Evolutionary conservation across 2,113 vertebrate species (phyloP), one percentile per base, ranked within the genome.

Genomic region (Paradoxurus hermaphroditus): DNA sequence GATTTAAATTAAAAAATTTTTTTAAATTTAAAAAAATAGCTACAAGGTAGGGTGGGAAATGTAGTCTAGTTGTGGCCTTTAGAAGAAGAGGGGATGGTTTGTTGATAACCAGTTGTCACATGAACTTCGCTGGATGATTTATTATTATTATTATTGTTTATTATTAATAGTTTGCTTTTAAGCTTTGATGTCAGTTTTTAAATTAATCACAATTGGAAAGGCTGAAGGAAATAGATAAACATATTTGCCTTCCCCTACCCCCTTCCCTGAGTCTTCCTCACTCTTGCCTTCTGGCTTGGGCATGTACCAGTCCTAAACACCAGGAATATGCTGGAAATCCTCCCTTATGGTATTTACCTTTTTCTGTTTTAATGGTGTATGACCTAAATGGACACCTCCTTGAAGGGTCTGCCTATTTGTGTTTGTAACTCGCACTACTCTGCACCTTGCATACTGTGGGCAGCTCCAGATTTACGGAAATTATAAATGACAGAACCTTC

Each of bases 111-210:
- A 79, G 39, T 25, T 95, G 46, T 67, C 19, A 31, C 31, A 63
- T 25, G 25, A 59, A 78, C 9, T 53, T 90, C 91, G 44, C 41
- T 91, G 90, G 29, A 29, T 92, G 29, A 34, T 92, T 86, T 91
- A 56, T 65, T 87, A n/a, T 65, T 56, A 7, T 62, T 92, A 21
- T 59, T 92, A 46, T 65, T 72, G 9, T 59, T 56, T 92, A 18
- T 56, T 90, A 23, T 59, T 72, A 46, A 34, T 73, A 70, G 59
- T 94, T 96, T 94, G 21, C 21, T 73, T 96, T 97, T 79, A 89
- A 89, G 12, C 9, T 23, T 94, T 49, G 3, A 49, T 90, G 15
- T 49, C 86, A 77, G 9, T 84, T 90, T 44, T 67, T 89, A 46
- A 65, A 16, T 70, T 68, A 68, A 67, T 72, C 16, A 81, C 78